Evolutionary conservation across 2,888 invertebrate species (phyloP).

Genomic region (Melikaiella ostensackeni): DNA sequence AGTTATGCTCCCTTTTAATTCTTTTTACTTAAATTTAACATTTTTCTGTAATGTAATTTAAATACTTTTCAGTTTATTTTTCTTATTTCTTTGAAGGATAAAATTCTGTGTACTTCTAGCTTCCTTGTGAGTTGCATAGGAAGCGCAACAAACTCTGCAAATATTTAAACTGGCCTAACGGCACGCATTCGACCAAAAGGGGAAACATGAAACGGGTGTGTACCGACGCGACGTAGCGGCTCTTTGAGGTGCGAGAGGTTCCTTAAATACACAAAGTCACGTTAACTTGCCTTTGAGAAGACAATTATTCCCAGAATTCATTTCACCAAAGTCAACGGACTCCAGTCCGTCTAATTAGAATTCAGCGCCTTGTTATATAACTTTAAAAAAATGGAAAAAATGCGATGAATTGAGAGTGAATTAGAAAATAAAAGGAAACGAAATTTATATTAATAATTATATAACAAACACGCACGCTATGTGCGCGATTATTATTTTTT

Average conservation of each 20-base stretch:
- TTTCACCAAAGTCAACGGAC: constrained; percentile 10
- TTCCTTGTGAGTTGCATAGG: not conserved
- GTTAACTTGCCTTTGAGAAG: constrained; percentile 18
- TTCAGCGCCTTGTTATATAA: not conserved
- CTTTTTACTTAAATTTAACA: no score
- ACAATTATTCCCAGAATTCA: constrained; percentile 26
- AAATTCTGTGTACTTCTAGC: not conserved
- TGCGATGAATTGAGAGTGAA: not conserved
- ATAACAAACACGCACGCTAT: no score
- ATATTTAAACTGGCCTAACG: constrained; percentile 29
- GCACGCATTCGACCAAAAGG: constrained; percentile 22
- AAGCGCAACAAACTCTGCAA: constrained; percentile 26
- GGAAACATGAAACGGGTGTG: constrained; percentile 7
- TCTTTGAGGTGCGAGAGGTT: constrained; percentile 22
- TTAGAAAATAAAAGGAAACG: not conserved
- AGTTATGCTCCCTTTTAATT: no score
- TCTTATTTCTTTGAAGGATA: not conserved
- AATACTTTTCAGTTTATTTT: not conserved
- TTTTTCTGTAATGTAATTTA: not conserved
- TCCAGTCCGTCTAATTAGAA: not conserved
- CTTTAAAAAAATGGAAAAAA: not conserved
- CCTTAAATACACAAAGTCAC: constrained; percentile 37
- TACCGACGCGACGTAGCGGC: constrained; percentile 21
- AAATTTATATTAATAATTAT: no score
- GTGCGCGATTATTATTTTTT: no score